These are phyloP conservation scores for Hetaerina americana DNA, from an alignment of 1,140 invertebrate species.

Conservation along the genomic window DNA sequence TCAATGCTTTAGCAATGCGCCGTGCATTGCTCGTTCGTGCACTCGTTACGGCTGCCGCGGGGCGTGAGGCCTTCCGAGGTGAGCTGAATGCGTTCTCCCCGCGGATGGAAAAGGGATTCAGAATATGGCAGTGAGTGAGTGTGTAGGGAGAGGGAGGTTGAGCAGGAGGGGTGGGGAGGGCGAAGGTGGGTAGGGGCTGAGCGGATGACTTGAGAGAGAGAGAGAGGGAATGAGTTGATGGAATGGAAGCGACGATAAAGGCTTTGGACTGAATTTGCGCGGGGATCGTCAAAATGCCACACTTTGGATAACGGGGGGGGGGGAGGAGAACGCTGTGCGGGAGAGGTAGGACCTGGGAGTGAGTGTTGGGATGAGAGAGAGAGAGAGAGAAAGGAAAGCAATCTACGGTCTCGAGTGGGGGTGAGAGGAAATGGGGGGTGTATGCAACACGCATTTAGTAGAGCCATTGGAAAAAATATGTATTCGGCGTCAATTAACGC, in stretches of 20 bases:
- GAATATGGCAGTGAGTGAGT: not conserved
- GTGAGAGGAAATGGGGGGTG: too few species aligned
- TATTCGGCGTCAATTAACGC: not conserved
- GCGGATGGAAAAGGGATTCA: not conserved
- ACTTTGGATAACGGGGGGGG: too few species aligned
- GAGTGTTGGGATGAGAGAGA: too few species aligned
- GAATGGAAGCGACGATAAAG: not conserved
- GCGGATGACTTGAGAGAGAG: not conserved
- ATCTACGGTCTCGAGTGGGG: too few species aligned
- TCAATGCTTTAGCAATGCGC: not conserved
- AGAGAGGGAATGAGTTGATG: not conserved
- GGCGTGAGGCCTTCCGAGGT: too few species aligned
- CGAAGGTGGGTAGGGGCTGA: not conserved
- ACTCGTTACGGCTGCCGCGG: not conserved
- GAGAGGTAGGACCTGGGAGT: too few species aligned
- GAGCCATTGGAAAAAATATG: not conserved
- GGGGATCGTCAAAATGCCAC: too few species aligned
- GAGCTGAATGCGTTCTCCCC: too few species aligned
- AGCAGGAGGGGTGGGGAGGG: not conserved
- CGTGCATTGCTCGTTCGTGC: not conserved
- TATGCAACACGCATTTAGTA: not conserved
- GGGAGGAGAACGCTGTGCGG: too few species aligned
- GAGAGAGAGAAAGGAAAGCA: too few species aligned
- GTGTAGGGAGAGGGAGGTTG: not conserved
- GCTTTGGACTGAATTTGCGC: not conserved